Base-by-base conservation (phyloP, 2,797 vertebrate genomes). In the Lepilemur ruficaudatus region DNA sequence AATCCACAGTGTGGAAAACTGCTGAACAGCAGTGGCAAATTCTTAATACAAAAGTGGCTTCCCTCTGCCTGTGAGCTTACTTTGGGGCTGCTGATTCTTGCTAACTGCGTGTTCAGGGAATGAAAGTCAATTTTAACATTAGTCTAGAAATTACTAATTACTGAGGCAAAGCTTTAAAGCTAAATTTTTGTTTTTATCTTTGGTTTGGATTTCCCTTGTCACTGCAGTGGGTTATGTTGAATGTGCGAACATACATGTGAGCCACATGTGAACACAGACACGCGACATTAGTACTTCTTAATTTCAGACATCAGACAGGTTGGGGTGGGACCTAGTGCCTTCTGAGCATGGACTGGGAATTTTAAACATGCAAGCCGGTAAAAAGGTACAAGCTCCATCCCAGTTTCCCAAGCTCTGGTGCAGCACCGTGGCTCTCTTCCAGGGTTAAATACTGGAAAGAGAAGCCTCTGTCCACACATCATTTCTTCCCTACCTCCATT, bases 31-130 rank as follows among this genome's bases (percentile, higher is more conserved):
- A 63, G 79, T n/a, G 69, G 76, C 78, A 72, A 83, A 92, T 76
- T 89, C 86, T 96, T 96, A 92, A 94, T 87, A 84, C 85, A 90
- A 96, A 96, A 91, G 83, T 80, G 85, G 75, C 48, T 96, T 93
- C 70, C 61, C 22, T 91, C 91, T 82, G 70, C 76, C 65, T 61
- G n/a, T 59, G 83, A 94, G 80, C 48, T 84, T 91, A 72, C 81
- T 92, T 78, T 72, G 75, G 52, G 75, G 69, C 83, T 94, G 82
- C 87, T 95, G 92, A 94, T 76, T 97, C 63, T 95, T 81, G 69
- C 70, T 93, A 61, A 93, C 93, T 86, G 23, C 80, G n/a, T 83
- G 89, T 52, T 57, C n/a, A 80, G 85, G 35, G 61, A 93, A 46
- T 94, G 73, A 86, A 80, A 86, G 69, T 95, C 82, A 92, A 92